phyloP scores from a whole-genome alignment of 2,113 vertebrate species.

The Myiozetetes cayanensis region DNA sequence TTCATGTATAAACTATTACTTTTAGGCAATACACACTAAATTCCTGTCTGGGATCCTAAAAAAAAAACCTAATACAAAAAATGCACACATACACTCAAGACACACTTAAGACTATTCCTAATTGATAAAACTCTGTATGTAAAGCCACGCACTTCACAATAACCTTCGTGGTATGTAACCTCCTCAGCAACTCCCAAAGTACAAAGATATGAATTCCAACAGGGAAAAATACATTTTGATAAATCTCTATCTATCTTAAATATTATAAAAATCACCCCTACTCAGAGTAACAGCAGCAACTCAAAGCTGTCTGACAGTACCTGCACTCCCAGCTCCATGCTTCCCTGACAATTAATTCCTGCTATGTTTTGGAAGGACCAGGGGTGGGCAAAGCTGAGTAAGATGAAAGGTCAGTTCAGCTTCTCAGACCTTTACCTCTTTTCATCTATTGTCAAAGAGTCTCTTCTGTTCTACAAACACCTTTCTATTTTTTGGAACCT shows the following conservation, averaged over 20 bases:
- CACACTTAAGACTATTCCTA: not conserved
- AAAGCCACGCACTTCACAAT: not conserved
- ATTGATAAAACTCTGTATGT: not conserved
- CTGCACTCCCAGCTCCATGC: rapidly evolving
- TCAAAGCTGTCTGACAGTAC: not conserved
- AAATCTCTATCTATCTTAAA: not conserved
- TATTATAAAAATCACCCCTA: not conserved
- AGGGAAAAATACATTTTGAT: not conserved
- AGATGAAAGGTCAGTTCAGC: conserved; percentile 6
- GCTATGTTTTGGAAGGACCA: not conserved
- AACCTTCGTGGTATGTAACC: not conserved
- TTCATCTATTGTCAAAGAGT: not conserved
- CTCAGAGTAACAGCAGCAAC: not conserved
- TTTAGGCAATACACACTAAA: not conserved
- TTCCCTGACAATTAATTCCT: not conserved
- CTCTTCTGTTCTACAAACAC: not conserved
- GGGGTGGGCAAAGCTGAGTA: not conserved
- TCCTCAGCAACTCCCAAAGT: not conserved
- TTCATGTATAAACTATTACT: not conserved
- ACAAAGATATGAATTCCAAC: not conserved
- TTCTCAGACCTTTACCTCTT: not conserved
- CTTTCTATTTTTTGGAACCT: not conserved
- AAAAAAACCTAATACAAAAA: too few species aligned
- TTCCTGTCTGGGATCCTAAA: not conserved
- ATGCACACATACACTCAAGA: not conserved